Percentiles rank a stretch among this genome's conserved stretches.
Evolutionary conservation across 2,113 vertebrate species (phyloP).

Genomic region (Eudyptes chrysolophus): DNA sequence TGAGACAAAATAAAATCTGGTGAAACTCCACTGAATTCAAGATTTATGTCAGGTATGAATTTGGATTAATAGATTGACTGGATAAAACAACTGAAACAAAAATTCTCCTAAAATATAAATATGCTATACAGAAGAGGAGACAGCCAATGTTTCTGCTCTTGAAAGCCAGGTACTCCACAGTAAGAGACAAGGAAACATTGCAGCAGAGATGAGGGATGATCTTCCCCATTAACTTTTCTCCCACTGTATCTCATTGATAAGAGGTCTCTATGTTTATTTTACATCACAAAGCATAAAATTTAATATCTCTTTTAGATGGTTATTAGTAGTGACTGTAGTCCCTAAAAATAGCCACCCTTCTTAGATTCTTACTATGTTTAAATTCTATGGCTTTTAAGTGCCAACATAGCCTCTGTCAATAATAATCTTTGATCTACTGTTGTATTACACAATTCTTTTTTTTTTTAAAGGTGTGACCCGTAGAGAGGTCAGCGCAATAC

Average conservation of each 20-base stretch:
- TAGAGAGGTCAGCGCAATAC: background rate
- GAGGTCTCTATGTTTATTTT: background rate
- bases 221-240: background rate
- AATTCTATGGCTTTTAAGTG: background rate
- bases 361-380: background rate
- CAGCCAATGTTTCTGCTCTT: background rate
- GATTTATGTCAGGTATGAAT: background rate
- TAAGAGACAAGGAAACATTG: background rate
- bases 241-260: background rate
- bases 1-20: background rate
- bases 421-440: background rate
- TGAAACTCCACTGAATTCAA: background rate
- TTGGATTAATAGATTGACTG: background rate
- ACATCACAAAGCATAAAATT: background rate
- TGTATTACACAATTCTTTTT: background rate
- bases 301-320: background rate
- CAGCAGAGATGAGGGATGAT: background rate
- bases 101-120: background rate
- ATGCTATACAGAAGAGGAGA: background rate
- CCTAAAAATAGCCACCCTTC: background rate
- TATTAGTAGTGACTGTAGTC: background rate
- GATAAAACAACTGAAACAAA: background rate
- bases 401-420: background rate
- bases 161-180: background rate
- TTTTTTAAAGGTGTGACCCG: background rate